Base-by-base conservation (phyloP, 92 coral and sea anemone genomes). In the Heteractis magnifica region DNA sequence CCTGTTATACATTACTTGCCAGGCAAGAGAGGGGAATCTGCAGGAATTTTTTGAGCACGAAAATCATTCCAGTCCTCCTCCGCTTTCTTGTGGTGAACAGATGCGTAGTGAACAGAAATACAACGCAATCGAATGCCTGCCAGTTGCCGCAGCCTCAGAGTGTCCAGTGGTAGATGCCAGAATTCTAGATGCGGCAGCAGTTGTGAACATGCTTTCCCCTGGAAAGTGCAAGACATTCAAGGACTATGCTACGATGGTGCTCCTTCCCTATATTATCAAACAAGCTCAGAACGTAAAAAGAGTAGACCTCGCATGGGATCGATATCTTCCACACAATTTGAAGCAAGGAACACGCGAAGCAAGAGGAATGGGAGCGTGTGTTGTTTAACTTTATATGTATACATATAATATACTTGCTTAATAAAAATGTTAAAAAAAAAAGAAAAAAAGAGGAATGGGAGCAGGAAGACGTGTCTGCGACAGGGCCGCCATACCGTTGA, bases 361-460 rank as follows among this genome's bases (percentile, higher is more conserved):
- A 53, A 52, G n/a, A n/a, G n/a, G n/a, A n/a, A n/a, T n/a, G n/a
- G n/a, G n/a, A n/a, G n/a, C n/a, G n/a, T n/a, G n/a, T n/a, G n/a
- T n/a, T n/a, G n/a, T n/a, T n/a, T n/a, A n/a, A n/a, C n/a, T n/a
- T n/a, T n/a, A n/a, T n/a, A n/a, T n/a, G n/a, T n/a, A n/a, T n/a
- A n/a, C n/a, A n/a, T n/a, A n/a, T n/a, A n/a, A n/a, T n/a, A n/a
- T n/a, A n/a, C n/a, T n/a, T n/a, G n/a, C n/a, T n/a, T n/a, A n/a
- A n/a, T n/a, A n/a, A n/a, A n/a, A n/a, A n/a, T n/a, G n/a, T n/a
- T n/a, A n/a, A n/a, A n/a, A n/a, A n/a, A n/a, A n/a, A n/a, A n/a
- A n/a, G n/a, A n/a, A n/a, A n/a, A n/a, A n/a, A n/a, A 26, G 34
- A 86, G 90, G 92, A 80, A 75, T 80, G 8, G 83, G 90, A 23